phyloP scores from a whole-genome alignment of 1,140 invertebrate genomes.

The Euura saliciscinereae region DNA sequence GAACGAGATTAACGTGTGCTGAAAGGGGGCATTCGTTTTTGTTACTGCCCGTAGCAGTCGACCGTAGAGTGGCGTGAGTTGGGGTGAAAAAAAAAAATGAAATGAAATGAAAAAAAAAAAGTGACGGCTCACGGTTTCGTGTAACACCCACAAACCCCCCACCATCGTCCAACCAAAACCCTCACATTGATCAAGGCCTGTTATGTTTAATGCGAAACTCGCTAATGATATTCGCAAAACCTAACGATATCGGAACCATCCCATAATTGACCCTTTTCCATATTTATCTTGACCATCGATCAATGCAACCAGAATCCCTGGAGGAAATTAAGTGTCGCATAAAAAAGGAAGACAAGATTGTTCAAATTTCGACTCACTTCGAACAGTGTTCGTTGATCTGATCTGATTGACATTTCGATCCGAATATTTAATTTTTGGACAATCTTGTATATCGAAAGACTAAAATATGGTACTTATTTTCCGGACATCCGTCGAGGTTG shows the following conservation, averaged over 20 bases:
- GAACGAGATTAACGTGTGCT: slow-evolving; percentile 4
- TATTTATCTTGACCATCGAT: no score
- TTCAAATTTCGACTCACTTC: no score
- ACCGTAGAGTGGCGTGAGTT: background rate
- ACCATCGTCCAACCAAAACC: background rate
- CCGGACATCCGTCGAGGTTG: no score
- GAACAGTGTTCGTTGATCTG: no score
- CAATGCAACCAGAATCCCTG: no score
- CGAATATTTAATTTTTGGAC: no score
- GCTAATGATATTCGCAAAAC: background rate
- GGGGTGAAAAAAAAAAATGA: background rate
- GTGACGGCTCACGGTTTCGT: slow-evolving; percentile 2
- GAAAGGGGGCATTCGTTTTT: slow-evolving; percentile 5
- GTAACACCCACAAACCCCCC: background rate
- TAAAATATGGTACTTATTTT: no score
- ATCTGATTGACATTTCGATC: no score
- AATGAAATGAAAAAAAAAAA: background rate
- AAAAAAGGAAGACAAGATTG: no score
- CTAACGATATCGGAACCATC: background rate
- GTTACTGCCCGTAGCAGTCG: slow-evolving; percentile 3
- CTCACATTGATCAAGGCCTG: slow-evolving; percentile 6
- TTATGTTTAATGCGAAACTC: background rate
- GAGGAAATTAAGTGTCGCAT: no score
- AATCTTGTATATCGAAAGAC: no score
- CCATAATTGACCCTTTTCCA: no score